Conservation (phyloP, 2,888 invertebrate species). For the Sphaerophoria taeniata region DNA sequence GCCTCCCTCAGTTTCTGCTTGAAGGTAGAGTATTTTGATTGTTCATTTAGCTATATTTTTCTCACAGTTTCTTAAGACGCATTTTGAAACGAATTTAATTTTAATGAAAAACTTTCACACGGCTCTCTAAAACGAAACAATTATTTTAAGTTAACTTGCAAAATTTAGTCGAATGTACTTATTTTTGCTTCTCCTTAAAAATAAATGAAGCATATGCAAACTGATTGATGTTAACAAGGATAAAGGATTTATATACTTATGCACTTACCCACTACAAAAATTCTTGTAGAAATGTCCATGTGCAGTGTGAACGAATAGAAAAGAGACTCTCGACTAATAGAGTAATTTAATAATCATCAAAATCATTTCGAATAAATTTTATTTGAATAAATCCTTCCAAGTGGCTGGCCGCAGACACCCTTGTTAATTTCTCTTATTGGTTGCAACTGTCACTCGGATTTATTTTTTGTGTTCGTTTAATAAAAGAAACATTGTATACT, state of each 20-base stretch:
- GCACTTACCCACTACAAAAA: background rate
- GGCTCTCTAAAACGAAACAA: conserved; percentile 47
- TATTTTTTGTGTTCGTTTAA: conserved; percentile 38
- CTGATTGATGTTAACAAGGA: conserved; percentile 45
- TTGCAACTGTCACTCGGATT: conserved; percentile 69
- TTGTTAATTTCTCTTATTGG: conserved; percentile 65
- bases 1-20: conserved; percentile 1
- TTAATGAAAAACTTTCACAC: conserved; percentile 63
- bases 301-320: background rate
- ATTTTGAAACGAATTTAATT: background rate
- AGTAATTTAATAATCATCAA: conserved; percentile 71
- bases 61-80: conserved; percentile 54
- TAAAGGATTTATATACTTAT: conserved; percentile 11
- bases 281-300: no score
- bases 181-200: background rate
- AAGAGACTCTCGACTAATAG: conserved; percentile 55
- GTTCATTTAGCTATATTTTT: conserved; percentile 59
- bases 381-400: conserved; percentile 73
- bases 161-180: conserved; percentile 31
- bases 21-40: background rate
- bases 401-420: conserved; percentile 74
- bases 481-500: conserved; percentile 54
- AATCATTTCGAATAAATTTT: conserved; percentile 56
- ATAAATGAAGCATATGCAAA: conserved; percentile 48
- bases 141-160: conserved; percentile 27